phyloP scores from a whole-genome alignment of 2,113 vertebrate species.

The Anoplopoma fimbria region DNA sequence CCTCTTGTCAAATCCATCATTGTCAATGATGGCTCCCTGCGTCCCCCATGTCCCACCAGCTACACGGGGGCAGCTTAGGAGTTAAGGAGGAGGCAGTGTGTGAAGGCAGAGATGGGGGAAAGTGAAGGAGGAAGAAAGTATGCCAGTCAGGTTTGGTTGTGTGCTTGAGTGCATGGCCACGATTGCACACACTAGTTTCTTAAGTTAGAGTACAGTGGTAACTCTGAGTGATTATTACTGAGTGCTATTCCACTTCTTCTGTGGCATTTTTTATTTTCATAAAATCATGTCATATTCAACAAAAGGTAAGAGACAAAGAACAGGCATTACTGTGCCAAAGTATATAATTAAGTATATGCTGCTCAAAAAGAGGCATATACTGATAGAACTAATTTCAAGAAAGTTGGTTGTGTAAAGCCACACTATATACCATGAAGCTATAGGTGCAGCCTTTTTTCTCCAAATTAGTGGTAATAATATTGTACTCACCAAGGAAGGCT shows the following conservation, averaged over 20 bases:
- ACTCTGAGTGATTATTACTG: neutral
- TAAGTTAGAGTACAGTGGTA: neutral
- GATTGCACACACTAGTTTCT: neutral
- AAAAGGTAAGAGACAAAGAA: neutral
- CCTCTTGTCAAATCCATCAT: conserved; percentile 96
- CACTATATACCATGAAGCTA: neutral
- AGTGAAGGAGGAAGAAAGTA: conserved; percentile 2
- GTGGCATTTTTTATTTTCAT: conserved; percentile 23
- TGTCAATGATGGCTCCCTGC: conserved; percentile 88
- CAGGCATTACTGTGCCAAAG: neutral
- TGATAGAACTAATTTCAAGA: neutral
- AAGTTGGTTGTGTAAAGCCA: neutral
- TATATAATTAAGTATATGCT: neutral
- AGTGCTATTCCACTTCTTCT: conserved; percentile 17
- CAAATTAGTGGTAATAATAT: neutral
- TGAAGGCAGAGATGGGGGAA: conserved; percentile 19
- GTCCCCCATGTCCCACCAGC: conserved; percentile 81
- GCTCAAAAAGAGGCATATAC: neutral
- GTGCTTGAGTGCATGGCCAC: neutral
- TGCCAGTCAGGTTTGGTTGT: neutral
- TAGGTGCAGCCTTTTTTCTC: neutral
- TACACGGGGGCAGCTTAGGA: conserved; percentile 66
- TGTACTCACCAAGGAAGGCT: no score
- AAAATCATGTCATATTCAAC: neutral
- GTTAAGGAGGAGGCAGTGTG: conserved; percentile 65